Conservation (phyloP, 2,113 vertebrate genomes). For the Tichodroma muraria region DNA sequence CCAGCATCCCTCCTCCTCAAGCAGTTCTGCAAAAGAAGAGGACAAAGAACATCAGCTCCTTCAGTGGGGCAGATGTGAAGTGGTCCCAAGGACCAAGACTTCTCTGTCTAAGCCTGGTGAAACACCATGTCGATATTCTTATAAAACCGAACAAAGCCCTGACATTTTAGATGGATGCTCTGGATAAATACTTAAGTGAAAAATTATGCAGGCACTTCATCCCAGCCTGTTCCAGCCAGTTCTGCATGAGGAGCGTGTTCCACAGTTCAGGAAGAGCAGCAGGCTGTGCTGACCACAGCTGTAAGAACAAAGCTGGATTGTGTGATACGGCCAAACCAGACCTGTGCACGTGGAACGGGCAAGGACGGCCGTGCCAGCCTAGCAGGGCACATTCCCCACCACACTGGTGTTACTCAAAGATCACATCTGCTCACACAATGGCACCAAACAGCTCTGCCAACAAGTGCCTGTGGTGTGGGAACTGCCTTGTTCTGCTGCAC, state of each 20-base stretch:
- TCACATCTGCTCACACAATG: conserved; percentile 35
- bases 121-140: background rate
- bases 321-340: background rate
- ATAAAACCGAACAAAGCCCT: background rate
- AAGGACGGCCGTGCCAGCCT: background rate
- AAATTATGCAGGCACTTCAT: background rate
- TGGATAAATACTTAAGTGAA: background rate
- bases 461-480: background rate
- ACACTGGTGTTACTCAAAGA: background rate
- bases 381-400: background rate
- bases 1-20: conserved; percentile 86
- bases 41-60: background rate
- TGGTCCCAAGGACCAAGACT: background rate
- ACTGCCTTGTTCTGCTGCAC: background rate
- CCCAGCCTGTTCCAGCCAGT: background rate
- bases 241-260: background rate
- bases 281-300: background rate
- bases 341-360: background rate
- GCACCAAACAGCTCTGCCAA: conserved; percentile 21
- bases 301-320: background rate
- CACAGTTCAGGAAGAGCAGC: background rate
- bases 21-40: conserved; percentile 78
- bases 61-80: background rate
- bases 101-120: background rate
- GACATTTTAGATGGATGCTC: background rate